Conservation (phyloP, 2,888 invertebrate genomes). For the Altica lythri region DNA sequence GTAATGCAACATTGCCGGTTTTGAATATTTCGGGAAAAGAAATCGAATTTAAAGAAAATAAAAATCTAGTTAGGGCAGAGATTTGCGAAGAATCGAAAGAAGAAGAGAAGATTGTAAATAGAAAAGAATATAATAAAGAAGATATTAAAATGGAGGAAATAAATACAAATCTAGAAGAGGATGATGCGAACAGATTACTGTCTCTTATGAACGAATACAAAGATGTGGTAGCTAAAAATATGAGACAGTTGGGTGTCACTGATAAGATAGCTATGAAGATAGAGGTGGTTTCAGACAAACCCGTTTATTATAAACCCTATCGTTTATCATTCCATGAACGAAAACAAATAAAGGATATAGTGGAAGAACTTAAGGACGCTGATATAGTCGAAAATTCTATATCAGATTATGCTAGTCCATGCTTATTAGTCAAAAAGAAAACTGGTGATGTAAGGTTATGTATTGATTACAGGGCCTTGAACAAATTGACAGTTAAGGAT, state of each 20-base stretch:
- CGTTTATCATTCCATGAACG: slow-evolving; percentile 24
- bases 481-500: slow-evolving; percentile 24
- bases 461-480: slow-evolving; percentile 28
- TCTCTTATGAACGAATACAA: slow-evolving; percentile 20
- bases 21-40: too few species aligned
- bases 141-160: background rate
- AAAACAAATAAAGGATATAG: slow-evolving; percentile 23
- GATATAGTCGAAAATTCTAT: slow-evolving; percentile 22
- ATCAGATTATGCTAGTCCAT: slow-evolving; percentile 32
- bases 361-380: slow-evolving; percentile 26
- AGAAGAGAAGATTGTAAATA: too few species aligned
- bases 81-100: too few species aligned
- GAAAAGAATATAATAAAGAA: background rate
- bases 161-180: background rate
- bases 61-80: background rate
- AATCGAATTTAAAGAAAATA: too few species aligned
- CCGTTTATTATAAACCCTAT: slow-evolving; percentile 26
- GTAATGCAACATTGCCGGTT: too few species aligned
- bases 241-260: slow-evolving; percentile 22
- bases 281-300: slow-evolving; percentile 22
- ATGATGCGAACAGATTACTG: slow-evolving; percentile 5
- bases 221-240: slow-evolving; percentile 26
- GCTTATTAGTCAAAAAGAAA: slow-evolving; percentile 30
- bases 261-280: slow-evolving; percentile 22
- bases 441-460: slow-evolving; percentile 25